Conservation (phyloP, 2,113 vertebrate genomes). For the Nansenia antarctica region DNA sequence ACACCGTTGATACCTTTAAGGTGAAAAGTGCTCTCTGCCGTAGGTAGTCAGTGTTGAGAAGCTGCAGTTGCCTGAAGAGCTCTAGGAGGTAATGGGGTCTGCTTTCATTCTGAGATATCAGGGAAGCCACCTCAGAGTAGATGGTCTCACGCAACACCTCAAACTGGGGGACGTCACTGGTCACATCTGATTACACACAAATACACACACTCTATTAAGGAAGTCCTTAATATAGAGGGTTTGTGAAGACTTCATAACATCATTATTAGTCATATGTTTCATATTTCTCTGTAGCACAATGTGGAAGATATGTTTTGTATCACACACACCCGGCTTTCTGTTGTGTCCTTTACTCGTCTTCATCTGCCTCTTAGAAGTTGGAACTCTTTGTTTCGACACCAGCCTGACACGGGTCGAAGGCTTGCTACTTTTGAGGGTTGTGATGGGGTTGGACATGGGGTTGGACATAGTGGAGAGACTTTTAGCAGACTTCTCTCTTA, state of each 20-base stretch:
- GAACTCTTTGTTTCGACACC: constrained; percentile 82
- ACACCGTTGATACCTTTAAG: constrained; percentile 68
- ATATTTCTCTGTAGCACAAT: too few relatives aligned
- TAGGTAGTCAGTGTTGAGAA: constrained; percentile 82
- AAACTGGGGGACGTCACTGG: constrained; percentile 85
- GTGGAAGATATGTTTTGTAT: too few relatives aligned
- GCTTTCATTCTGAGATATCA: constrained; percentile 87
- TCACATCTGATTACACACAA: constrained; percentile 75
- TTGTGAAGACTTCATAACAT: too few relatives aligned
- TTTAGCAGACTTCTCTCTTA: not conserved
- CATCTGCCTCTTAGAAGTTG: constrained; percentile 77
- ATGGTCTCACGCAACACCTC: constrained; percentile 85
- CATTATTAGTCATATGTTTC: too few relatives aligned
- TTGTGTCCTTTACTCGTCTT: constrained; percentile 66
- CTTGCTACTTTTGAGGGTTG: constrained; percentile 57
- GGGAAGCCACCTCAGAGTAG: constrained; percentile 84
- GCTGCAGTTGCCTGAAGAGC: constrained; percentile 84
- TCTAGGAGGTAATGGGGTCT: constrained; percentile 85
- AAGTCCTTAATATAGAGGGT: too few relatives aligned
- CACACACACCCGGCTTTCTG: constrained; percentile 59
- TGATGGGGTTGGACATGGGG: not conserved
- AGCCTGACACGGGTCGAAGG: constrained; percentile 80
- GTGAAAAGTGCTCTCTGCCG: constrained; percentile 82
- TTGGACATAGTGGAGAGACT: not conserved
- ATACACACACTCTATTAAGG: constrained; percentile 39